Percentiles rank a stretch among this genome's conserved stretches.
Conservation (phyloP, 2,888 invertebrate genomes). For the Branchipolynoe longqiensis region DNA sequence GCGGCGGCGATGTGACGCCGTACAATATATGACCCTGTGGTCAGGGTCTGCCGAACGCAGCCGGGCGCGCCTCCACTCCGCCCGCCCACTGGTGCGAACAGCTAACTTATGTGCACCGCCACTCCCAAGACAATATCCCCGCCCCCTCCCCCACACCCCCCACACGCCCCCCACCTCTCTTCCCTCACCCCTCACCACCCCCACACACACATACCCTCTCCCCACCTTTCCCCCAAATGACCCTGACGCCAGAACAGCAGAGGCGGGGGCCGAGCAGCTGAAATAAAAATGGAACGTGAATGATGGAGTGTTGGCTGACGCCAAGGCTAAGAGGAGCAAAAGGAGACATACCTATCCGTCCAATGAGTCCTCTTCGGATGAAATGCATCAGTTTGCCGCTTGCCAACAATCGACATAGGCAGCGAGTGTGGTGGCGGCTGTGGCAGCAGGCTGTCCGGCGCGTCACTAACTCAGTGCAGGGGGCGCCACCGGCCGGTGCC, state of each 20-base stretch:
- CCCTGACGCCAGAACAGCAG: background rate
- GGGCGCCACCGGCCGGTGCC: constrained; percentile 43
- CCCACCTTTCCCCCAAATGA: constrained; percentile 33
- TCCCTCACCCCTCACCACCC: no score
- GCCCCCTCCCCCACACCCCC: no score
- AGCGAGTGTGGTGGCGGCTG: constrained; percentile 46
- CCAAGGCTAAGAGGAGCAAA: constrained; percentile 53
- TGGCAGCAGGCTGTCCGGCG: constrained; percentile 37
- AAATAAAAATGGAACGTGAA: constrained; percentile 55
- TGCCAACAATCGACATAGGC: constrained; percentile 57
- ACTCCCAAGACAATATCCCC: constrained; percentile 49
- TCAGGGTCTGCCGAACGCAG: constrained; percentile 19
- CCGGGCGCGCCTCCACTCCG: constrained; percentile 8
- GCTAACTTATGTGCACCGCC: constrained; percentile 45
- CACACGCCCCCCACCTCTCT: no score
- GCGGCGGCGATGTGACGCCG: constrained; percentile 32
- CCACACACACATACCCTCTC: no score
- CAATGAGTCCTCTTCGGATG: constrained; percentile 48
- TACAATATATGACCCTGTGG: constrained; percentile 47
- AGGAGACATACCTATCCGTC: constrained; percentile 56
- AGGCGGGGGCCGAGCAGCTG: background rate
- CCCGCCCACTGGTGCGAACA: constrained; percentile 38
- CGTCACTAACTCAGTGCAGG: constrained; percentile 17
- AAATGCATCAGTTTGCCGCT: constrained; percentile 51
- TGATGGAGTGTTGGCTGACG: constrained; percentile 55